Evolutionary conservation across 1,140 invertebrate genomes (phyloP).

Genomic region (Maniola jurtina): DNA sequence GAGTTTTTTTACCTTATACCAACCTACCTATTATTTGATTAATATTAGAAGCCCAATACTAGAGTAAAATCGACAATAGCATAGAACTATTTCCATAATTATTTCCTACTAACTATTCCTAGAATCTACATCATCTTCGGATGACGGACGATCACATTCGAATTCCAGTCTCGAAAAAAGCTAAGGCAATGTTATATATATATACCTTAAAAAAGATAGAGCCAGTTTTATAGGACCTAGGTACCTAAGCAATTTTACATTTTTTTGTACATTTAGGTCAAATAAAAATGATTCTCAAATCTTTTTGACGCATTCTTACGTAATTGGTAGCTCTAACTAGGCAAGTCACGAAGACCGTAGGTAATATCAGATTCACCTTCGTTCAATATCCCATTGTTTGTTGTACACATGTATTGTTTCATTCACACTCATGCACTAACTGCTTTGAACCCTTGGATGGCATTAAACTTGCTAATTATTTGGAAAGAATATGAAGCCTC

Average conservation of each 20-base stretch:
- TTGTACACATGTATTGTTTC: slow-evolving; percentile 49
- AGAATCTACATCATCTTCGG: no score
- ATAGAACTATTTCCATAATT: no score
- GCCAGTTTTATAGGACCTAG: not conserved
- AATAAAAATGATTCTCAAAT: slow-evolving; percentile 11
- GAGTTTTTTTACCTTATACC: no score
- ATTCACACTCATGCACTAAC: slow-evolving; percentile 48
- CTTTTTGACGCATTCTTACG: slow-evolving; percentile 16
- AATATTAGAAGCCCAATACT: no score
- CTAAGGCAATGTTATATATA: no score
- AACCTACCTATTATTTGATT: no score
- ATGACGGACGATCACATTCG: no score
- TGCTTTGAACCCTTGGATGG: slow-evolving; percentile 36
- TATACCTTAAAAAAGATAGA: not conserved
- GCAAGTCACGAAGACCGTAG: slow-evolving; percentile 34
- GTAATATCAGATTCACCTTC: slow-evolving; percentile 48
- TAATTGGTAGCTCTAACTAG: slow-evolving; percentile 40
- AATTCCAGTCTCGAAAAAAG: no score
- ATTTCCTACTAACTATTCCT: no score
- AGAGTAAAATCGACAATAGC: no score
- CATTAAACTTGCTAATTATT: slow-evolving; percentile 46
- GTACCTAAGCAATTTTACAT: not conserved
- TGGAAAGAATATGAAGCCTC: slow-evolving; percentile 7
- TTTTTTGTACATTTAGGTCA: not conserved
- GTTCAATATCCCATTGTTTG: slow-evolving; percentile 46